These are phyloP conservation scores for Labeo catla DNA, from an alignment of 2,113 vertebrate genomes.

Conservation along the genomic window DNA sequence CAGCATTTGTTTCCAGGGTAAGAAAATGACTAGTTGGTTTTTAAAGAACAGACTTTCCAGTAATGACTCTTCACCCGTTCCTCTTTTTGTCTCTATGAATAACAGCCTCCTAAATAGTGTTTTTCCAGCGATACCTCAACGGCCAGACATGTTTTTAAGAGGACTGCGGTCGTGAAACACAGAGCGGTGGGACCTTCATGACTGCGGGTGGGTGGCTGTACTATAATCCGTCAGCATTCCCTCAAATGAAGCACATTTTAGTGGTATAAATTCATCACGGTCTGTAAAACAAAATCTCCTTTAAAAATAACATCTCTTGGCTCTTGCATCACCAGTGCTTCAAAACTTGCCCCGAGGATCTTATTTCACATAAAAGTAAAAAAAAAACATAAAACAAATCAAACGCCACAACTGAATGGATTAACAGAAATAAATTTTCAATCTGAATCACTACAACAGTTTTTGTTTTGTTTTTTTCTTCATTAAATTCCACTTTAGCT, in stretches of 20 bases:
- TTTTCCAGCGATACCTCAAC: constrained; percentile 53
- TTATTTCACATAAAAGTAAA: not conserved
- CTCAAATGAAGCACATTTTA: constrained; percentile 28
- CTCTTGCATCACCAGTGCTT: constrained; percentile 79
- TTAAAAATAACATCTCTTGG: constrained; percentile 67
- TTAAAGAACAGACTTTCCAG: constrained; percentile 69
- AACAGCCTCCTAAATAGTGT: constrained; percentile 54
- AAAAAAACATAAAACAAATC: not conserved
- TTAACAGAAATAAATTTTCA: not conserved
- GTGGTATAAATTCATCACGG: not conserved
- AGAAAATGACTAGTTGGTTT: constrained; percentile 51
- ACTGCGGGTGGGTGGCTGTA: constrained; percentile 25
- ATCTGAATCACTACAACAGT: not conserved
- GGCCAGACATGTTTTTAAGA: constrained; percentile 65
- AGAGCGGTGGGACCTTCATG: constrained; percentile 55
- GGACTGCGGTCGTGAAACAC: constrained; percentile 61
- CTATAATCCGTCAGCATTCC: constrained; percentile 9
- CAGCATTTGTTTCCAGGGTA: constrained; percentile 50
- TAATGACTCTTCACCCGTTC: constrained; percentile 57
- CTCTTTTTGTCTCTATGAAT: constrained; percentile 57
- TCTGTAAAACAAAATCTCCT: not conserved
- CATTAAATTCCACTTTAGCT: not conserved
- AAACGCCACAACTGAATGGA: not conserved
- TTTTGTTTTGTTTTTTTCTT: not conserved
- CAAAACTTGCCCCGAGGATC: not conserved